Evolutionary conservation across 2,888 invertebrate genomes (phyloP).

Genomic region (Andrena bicolor): DNA sequence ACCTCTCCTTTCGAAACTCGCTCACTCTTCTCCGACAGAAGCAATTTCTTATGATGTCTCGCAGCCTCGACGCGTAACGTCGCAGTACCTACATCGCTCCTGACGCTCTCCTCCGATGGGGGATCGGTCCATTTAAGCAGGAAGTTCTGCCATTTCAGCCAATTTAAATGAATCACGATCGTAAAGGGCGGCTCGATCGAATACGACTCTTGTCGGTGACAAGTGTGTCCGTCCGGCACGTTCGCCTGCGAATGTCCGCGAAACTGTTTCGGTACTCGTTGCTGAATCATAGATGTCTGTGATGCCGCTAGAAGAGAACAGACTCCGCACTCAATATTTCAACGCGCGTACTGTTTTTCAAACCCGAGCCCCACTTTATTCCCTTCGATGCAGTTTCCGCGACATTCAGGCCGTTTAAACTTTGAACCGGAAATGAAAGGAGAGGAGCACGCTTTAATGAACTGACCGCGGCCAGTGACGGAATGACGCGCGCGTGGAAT

Average conservation of each 20-base stretch:
- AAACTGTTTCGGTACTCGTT: background rate
- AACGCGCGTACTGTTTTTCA: background rate
- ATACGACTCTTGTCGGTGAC: too few relatives aligned
- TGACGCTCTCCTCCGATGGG: background rate
- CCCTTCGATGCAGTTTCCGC: background rate
- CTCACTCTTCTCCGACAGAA: background rate
- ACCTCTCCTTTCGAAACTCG: background rate
- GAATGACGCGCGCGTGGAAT: background rate
- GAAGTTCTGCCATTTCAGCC: conserved; percentile 54
- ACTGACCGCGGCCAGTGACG: background rate
- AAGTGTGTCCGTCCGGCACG: too few relatives aligned
- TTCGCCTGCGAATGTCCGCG: background rate
- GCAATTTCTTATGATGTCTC: background rate
- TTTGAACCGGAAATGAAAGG: background rate
- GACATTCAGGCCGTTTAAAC: background rate
- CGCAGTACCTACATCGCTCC: background rate
- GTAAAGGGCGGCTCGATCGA: background rate
- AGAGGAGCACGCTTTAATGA: conserved; percentile 2
- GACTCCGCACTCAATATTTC: background rate
- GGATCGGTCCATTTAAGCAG: conserved; percentile 42
- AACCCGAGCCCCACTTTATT: background rate
- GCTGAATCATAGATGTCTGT: background rate
- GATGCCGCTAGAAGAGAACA: too few relatives aligned
- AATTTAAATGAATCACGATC: conserved; percentile 64
- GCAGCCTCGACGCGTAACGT: background rate